Conservation (phyloP, 1,140 invertebrate species). For the Drosophila sp. region DNA sequence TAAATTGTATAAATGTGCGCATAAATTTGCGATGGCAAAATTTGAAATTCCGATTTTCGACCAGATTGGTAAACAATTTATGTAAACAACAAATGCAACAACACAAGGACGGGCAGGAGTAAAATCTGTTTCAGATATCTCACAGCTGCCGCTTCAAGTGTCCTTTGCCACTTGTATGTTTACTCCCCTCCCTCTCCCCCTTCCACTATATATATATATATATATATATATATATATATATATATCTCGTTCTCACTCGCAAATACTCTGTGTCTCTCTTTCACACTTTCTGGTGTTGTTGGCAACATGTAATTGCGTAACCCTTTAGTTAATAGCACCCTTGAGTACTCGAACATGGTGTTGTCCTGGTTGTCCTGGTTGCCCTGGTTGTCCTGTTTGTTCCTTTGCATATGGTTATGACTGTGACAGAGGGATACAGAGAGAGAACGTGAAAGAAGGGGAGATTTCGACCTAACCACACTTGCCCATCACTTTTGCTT, state of each 20-base stretch:
- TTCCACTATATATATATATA: too few relatives aligned
- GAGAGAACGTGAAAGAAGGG: background rate
- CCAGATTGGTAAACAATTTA: constrained; percentile 84
- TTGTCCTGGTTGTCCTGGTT: constrained; percentile 26
- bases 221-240: too few relatives aligned
- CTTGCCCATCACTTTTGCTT: constrained; percentile 75
- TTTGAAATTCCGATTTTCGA: constrained; percentile 84
- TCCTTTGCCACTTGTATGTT: constrained; percentile 71
- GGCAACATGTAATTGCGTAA: constrained; percentile 80
- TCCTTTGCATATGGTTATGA: constrained; percentile 67
- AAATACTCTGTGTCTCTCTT: too few relatives aligned
- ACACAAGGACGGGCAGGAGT: constrained; percentile 53
- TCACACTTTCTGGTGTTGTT: constrained; percentile 10
- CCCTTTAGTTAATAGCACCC: constrained; percentile 84
- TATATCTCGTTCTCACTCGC: too few relatives aligned
- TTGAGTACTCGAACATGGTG: constrained; percentile 71
- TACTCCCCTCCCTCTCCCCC: too few relatives aligned
- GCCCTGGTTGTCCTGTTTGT: constrained; percentile 21
- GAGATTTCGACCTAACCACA: constrained; percentile 11
- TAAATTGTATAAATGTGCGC: constrained; percentile 83
- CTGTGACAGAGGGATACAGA: background rate
- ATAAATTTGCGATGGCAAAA: constrained; percentile 77
- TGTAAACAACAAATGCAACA: constrained; percentile 69
- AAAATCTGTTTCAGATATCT: constrained; percentile 66
- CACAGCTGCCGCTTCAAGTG: constrained; percentile 57